These are phyloP conservation scores for Drosophila mimica DNA, from an alignment of 2,888 invertebrate species.

Conservation along the genomic window DNA sequence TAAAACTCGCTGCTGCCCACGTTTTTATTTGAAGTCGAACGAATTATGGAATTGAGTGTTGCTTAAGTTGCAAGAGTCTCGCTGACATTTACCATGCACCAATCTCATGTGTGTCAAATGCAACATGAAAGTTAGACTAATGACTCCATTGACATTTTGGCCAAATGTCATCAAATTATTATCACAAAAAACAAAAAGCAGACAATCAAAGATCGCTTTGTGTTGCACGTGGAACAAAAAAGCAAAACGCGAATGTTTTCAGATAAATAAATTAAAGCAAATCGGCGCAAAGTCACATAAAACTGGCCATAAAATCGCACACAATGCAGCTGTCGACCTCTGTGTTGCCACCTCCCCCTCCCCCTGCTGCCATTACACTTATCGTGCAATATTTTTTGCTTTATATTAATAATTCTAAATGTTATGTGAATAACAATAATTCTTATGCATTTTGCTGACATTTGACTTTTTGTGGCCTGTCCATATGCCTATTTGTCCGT, in stretches of 20 bases:
- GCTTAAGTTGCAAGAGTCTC: slow-evolving; percentile 1
- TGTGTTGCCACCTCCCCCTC: neutral
- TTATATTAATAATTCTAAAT: slow-evolving; percentile 60
- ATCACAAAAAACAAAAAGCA: neutral
- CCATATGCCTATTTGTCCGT: slow-evolving; percentile 17
- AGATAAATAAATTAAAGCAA: slow-evolving; percentile 53
- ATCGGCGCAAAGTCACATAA: slow-evolving; percentile 55
- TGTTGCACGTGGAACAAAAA: slow-evolving; percentile 40
- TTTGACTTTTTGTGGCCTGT: slow-evolving; percentile 42
- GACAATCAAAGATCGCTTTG: slow-evolving; percentile 16
- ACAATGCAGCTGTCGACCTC: slow-evolving; percentile 58
- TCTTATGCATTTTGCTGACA: slow-evolving; percentile 34
- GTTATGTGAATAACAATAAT: slow-evolving; percentile 49
- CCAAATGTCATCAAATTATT: slow-evolving; percentile 36
- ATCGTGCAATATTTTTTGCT: slow-evolving; percentile 9
- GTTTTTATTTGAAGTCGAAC: slow-evolving; percentile 37
- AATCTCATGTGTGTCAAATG: slow-evolving; percentile 30
- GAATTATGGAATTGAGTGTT: slow-evolving; percentile 24
- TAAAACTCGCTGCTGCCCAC: slow-evolving; percentile 5
- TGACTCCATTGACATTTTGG: slow-evolving; percentile 48
- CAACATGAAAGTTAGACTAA: slow-evolving; percentile 20
- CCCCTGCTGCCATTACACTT: neutral
- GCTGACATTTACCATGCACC: slow-evolving; percentile 47
- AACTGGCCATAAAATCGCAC: slow-evolving; percentile 41
- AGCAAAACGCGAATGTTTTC: slow-evolving; percentile 25